A percentile compares a stretch with the other conserved stretches of the same genome.
Evolutionary conservation across 2,888 invertebrate species (phyloP).

Genomic region (Drosophila atripex): DNA sequence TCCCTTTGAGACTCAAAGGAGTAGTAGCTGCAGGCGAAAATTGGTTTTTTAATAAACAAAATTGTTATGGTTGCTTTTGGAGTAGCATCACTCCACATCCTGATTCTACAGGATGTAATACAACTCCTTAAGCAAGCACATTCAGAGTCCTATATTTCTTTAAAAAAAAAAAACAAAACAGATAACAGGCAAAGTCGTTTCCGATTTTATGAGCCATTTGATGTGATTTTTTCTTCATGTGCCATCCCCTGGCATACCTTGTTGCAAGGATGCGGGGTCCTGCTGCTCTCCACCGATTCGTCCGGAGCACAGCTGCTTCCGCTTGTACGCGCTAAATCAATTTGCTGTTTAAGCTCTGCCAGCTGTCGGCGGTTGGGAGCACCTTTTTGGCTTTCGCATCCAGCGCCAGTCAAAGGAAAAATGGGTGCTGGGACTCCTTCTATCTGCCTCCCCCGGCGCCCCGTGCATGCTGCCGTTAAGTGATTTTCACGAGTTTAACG

Average conservation of each 20-base stretch:
- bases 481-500: slow-evolving; percentile 78
- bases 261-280: slow-evolving; percentile 1
- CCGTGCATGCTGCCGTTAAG: slow-evolving; percentile 64
- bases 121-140: background rate
- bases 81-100: too few relatives aligned
- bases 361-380: slow-evolving; percentile 41
- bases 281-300: slow-evolving; percentile 17
- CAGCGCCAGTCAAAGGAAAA: slow-evolving; percentile 51
- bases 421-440: slow-evolving; percentile 37
- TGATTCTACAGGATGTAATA: too few relatives aligned
- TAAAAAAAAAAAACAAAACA: background rate
- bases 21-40: background rate
- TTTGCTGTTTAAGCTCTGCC: slow-evolving; percentile 68
- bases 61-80: too few relatives aligned
- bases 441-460: background rate
- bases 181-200: background rate
- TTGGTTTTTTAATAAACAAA: too few relatives aligned
- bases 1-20: background rate
- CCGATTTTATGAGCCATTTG: slow-evolving; percentile 1
- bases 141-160: background rate
- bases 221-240: slow-evolving; percentile 6
- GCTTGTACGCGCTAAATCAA: slow-evolving; percentile 80
- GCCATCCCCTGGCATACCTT: background rate
- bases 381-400: slow-evolving; percentile 60
- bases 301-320: slow-evolving; percentile 60